A percentile compares a stretch with the other conserved stretches of the same genome.
Evolutionary conservation across 2,888 invertebrate species (phyloP).

Genomic region (Brachyptera risi): DNA sequence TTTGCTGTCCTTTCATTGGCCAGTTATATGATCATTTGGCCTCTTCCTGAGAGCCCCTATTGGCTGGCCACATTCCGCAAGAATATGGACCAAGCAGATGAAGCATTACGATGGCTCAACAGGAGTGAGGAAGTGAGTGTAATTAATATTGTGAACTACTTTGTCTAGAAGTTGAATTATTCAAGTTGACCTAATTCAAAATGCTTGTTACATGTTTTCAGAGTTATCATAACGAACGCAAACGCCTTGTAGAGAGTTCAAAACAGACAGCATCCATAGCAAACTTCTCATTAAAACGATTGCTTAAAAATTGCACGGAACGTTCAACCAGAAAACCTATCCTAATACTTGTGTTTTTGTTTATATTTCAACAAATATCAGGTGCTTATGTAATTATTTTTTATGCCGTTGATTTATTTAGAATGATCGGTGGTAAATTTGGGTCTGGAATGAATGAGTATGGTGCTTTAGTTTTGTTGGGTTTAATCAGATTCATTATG

Average conservation of each 20-base stretch:
- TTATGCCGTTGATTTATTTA: constrained; percentile 53
- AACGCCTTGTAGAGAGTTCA: not conserved
- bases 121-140: constrained; percentile 42
- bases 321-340: constrained; percentile 49
- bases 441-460: constrained; percentile 47
- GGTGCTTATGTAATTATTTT: constrained; percentile 56
- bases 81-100: constrained; percentile 39
- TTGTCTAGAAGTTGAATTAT: too few species aligned
- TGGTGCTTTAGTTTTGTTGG: constrained; percentile 49
- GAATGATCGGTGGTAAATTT: constrained; percentile 47
- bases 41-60: constrained; percentile 55
- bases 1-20: constrained; percentile 44
- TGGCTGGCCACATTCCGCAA: constrained; percentile 46
- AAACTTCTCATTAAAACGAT: not conserved
- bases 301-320: not conserved
- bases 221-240: constrained; percentile 4
- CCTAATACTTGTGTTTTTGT: constrained; percentile 46
- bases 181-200: too few species aligned
- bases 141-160: too few species aligned
- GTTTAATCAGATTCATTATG: constrained; percentile 51
- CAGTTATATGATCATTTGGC: constrained; percentile 42
- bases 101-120: constrained; percentile 49
- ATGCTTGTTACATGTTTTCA: constrained; percentile 13
- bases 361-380: constrained; percentile 54
- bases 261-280: not conserved